phyloP scores from a whole-genome alignment of 1,140 invertebrate species.

The Ostrea edulis region DNA sequence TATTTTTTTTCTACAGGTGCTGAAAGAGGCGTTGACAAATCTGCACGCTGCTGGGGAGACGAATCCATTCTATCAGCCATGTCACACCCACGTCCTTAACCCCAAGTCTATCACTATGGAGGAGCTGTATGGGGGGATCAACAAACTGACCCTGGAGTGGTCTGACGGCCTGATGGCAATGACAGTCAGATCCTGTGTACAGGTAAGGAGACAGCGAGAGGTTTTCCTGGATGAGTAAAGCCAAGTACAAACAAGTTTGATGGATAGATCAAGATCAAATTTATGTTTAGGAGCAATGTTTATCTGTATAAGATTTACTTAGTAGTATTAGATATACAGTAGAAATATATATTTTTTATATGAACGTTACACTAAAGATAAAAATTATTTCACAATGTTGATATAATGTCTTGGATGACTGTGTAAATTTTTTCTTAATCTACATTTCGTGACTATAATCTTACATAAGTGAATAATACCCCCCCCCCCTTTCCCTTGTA shows the following conservation, averaged over 20 bases:
- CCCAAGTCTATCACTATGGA: conserved; percentile 80
- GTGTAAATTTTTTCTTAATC: no score
- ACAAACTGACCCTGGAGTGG: conserved; percentile 80
- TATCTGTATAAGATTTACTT: no score
- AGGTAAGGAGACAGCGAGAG: conserved; percentile 61
- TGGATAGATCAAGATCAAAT: no score
- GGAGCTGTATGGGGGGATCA: conserved; percentile 79
- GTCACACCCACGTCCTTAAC: conserved; percentile 78
- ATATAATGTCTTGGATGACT: no score
- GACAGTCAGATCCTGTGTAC: conserved; percentile 76
- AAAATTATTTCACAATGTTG: no score
- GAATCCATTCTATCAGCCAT: conserved; percentile 78
- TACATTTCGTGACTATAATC: no score
- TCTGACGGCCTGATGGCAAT: conserved; percentile 79
- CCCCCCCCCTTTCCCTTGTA: not conserved
- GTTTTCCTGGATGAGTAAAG: not conserved
- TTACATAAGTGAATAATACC: no score
- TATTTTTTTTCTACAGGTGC: conserved; percentile 64
- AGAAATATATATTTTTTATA: no score
- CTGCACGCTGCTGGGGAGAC: conserved; percentile 68
- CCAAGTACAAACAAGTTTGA: no score
- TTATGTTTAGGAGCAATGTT: no score
- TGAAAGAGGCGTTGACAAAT: conserved; percentile 73
- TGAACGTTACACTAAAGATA: no score
- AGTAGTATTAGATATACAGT: no score